These are phyloP conservation scores for Ochotona princeps DNA, from an alignment of 2,113 vertebrate species.

Conservation along the genomic window DNA sequence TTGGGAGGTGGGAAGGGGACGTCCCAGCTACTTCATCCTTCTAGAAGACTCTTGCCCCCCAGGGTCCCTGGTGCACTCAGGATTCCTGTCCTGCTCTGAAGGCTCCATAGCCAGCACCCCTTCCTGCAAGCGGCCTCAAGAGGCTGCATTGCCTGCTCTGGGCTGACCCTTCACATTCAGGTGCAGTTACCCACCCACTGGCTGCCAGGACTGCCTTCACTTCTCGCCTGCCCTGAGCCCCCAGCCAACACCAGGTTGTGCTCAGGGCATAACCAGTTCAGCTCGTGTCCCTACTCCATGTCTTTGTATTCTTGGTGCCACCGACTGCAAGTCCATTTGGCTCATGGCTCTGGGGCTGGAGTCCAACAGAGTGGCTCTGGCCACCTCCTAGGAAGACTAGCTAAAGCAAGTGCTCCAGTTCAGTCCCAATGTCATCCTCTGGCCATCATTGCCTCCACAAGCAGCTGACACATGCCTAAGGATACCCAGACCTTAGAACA, in stretches of 20 bases:
- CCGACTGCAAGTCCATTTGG: neutral
- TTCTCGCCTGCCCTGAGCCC: neutral
- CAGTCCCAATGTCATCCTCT: neutral
- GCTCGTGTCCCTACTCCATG: too few species aligned
- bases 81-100: too few species aligned
- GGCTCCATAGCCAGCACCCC: neutral
- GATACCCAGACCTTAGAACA: neutral
- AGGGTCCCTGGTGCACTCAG: too few species aligned
- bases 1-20: too few species aligned
- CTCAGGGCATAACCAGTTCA: neutral
- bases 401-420: neutral
- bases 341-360: neutral
- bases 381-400: neutral
- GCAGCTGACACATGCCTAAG: too few species aligned
- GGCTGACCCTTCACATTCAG: fast-evolving
- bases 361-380: too few species aligned
- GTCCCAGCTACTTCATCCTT: neutral
- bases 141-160: too few species aligned
- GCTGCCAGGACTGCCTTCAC: fast-evolving
- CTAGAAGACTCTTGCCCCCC: neutral
- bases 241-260: neutral
- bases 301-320: neutral
- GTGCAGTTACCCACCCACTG: neutral
- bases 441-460: too few species aligned
- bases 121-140: neutral